Conservation (phyloP, 2,797 vertebrate species). For the Paedocypris micromegethes region DNA sequence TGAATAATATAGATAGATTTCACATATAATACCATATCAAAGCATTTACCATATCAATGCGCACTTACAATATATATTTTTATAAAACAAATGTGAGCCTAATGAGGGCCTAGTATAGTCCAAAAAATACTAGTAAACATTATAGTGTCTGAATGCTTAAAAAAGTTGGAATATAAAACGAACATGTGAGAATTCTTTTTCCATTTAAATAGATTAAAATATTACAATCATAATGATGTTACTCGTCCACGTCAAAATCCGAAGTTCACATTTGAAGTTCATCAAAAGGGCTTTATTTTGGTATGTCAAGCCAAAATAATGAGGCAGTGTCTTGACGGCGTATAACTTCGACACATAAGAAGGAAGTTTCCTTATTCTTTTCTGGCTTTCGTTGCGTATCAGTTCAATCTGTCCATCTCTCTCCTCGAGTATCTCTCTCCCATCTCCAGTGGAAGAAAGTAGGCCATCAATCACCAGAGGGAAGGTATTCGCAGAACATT, state of each 20-base stretch:
- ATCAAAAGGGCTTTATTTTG: conserved; percentile 22
- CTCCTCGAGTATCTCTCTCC: conserved; percentile 41
- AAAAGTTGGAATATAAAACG: too few relatives aligned
- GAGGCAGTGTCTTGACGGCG: conserved; percentile 5
- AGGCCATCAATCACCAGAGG: conserved; percentile 60
- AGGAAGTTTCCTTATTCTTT: conserved; percentile 11
- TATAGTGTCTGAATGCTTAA: too few relatives aligned
- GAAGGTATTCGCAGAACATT: conserved; percentile 52
- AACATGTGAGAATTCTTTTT: too few relatives aligned
- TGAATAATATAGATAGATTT: too few relatives aligned
- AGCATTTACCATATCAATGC: too few relatives aligned
- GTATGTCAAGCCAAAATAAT: conserved; percentile 22
- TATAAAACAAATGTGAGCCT: too few relatives aligned
- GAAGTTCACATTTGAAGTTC: background rate
- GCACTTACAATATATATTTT: too few relatives aligned
- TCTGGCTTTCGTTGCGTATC: conserved; percentile 11
- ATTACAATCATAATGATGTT: too few relatives aligned
- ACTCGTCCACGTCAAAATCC: background rate
- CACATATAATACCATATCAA: too few relatives aligned
- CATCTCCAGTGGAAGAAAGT: conserved; percentile 54
- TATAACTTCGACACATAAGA: conserved; percentile 15
- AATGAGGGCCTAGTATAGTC: too few relatives aligned
- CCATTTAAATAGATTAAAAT: too few relatives aligned
- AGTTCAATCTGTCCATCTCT: conserved; percentile 37
- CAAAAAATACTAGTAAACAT: too few relatives aligned